Conservation (phyloP, 2,113 vertebrate species). For the Nerophis lumbriciformis region DNA sequence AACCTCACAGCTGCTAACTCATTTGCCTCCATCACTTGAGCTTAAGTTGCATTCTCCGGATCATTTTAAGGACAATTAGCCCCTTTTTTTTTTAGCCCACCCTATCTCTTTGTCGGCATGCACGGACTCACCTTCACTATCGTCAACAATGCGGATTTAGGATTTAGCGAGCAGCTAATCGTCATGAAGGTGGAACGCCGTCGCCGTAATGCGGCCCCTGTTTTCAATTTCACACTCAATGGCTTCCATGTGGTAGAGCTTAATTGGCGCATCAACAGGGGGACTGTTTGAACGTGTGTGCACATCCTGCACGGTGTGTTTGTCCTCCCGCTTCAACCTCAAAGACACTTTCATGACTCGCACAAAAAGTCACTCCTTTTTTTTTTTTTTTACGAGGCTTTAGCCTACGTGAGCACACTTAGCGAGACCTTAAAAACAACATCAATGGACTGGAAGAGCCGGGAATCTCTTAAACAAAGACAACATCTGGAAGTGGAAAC, state of each 20-base stretch:
- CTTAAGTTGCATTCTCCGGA: constrained; percentile 23
- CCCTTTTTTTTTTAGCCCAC: constrained; percentile 26
- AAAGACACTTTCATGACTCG: constrained; percentile 26
- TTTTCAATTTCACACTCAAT: constrained; percentile 70
- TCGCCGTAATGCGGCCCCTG: constrained; percentile 48
- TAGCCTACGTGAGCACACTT: constrained; percentile 9
- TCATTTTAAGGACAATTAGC: constrained; percentile 31
- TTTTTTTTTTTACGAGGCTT: constrained; percentile 5
- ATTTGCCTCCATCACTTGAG: constrained; percentile 33
- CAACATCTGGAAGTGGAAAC: constrained; percentile 31
- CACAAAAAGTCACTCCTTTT: constrained; percentile 13
- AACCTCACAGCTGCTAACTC: constrained; percentile 21
- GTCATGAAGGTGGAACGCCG: constrained; percentile 29
- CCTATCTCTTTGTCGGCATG: not conserved
- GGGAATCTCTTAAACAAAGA: constrained; percentile 12
- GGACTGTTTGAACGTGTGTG: constrained; percentile 42
- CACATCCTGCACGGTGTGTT: constrained; percentile 11
- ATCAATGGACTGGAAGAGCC: constrained; percentile 25
- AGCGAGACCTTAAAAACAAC: constrained; percentile 9
- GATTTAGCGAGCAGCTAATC: constrained; percentile 28
- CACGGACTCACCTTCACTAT: not conserved
- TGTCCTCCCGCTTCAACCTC: constrained; percentile 52
- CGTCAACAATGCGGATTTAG: constrained; percentile 19
- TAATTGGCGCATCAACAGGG: constrained; percentile 60
- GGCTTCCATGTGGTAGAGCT: constrained; percentile 60